Base-by-base conservation (phyloP, 2,888 invertebrate genomes). In the Lasioglossum malachurum region DNA sequence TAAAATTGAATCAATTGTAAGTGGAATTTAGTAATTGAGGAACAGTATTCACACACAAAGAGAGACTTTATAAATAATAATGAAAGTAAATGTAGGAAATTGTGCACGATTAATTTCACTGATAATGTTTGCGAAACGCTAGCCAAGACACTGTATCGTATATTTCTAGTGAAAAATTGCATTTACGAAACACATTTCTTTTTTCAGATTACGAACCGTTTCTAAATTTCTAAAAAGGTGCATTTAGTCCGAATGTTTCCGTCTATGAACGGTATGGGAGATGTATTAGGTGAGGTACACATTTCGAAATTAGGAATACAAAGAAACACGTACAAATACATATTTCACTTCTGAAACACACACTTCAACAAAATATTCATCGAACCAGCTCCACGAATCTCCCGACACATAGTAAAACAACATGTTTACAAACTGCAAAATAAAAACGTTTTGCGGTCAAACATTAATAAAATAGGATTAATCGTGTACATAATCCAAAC, bases 211-310 rank as follows among this genome's bases (percentile, higher is more conserved):
- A 19, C 53, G n/a, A 57, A 44, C 57, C 69, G 31, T 46, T 81
- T 64, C n/a, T 73, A 23, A 80, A 16, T 84, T 76, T 77, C 35
- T 83, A 67, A 60, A 82, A 74, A 1, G 44, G 14, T 5, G 7
- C 14, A 74, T 69, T 72, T 57, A 64, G 23, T 19, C 16, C 0
- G 16, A 16, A 64, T 31, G 16, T 73, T 64, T 2, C 16, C 31
- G 19, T 27, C 49, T 80, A 23, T 31, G 41, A 69, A 71, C 44
- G 23, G n/a, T 53, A 76, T 76, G 41, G 77, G 64, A 77, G 60
- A 49, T 64, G 31, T 64, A 75, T 75, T 72, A 69, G 38, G 27
- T 74, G 80, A 75, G 35, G 35, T 69, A 75, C 35, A 38, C 41
- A 38, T 41, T 75, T 53, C 35, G 49, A 49, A 79, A 69, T 49